Conservation (phyloP, 1,140 invertebrate species). For the Dendrolimus kikuchii region DNA sequence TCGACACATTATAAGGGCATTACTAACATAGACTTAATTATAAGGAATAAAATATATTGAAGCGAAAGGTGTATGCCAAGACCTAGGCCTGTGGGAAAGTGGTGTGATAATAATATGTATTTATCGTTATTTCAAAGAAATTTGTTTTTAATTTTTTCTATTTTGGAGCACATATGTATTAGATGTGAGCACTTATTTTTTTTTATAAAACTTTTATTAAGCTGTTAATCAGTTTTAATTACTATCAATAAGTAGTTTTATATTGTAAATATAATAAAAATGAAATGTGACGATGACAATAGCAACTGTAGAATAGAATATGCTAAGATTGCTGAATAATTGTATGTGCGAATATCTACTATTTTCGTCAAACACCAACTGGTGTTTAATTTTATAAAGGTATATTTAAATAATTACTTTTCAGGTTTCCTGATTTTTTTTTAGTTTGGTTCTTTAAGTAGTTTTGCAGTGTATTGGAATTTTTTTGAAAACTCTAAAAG, state of each 20-base stretch:
- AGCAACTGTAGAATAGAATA: slow-evolving; percentile 26
- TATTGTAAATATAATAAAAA: slow-evolving; percentile 26
- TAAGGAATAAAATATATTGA: too few relatives aligned
- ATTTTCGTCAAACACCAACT: too few relatives aligned
- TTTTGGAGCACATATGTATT: neutral
- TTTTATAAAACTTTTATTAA: too few relatives aligned
- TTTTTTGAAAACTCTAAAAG: slow-evolving; percentile 27
- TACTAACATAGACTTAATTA: too few relatives aligned
- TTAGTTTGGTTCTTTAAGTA: neutral
- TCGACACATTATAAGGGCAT: too few relatives aligned
- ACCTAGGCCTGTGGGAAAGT: too few relatives aligned
- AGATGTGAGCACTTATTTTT: neutral
- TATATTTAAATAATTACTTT: too few relatives aligned
- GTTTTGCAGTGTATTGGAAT: slow-evolving; percentile 1
- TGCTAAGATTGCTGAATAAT: too few relatives aligned
- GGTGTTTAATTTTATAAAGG: too few relatives aligned
- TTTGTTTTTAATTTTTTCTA: neutral
- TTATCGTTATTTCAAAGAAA: neutral
- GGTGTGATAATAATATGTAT: neutral
- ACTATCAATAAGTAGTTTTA: slow-evolving; percentile 7
- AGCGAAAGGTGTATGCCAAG: too few relatives aligned
- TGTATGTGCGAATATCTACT: too few relatives aligned
- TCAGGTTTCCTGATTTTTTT: neutral
- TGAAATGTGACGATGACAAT: slow-evolving; percentile 56
- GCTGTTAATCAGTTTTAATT: too few relatives aligned